Percentiles rank a stretch among this genome's conserved stretches.
Conservation (phyloP, 1,140 invertebrate genomes). For the Neodiprion fabricii region DNA sequence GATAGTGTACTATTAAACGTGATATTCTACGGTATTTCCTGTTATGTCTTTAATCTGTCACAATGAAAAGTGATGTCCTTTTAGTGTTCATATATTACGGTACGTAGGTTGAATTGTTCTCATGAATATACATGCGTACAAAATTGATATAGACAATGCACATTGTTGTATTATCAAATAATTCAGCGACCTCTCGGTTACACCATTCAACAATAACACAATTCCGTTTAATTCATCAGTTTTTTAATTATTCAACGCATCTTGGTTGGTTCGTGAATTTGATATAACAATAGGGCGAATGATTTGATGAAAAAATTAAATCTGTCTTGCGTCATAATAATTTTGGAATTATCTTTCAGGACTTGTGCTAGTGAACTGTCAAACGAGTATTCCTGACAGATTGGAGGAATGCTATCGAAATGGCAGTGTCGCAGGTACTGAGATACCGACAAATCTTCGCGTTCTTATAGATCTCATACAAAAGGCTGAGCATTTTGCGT, state of each 20-base stretch:
- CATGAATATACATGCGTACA: too few species aligned
- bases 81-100: not conserved
- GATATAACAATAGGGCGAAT: too few species aligned
- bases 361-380: not conserved
- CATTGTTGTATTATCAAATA: too few species aligned
- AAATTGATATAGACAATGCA: too few species aligned
- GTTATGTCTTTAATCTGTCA: not conserved
- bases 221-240: too few species aligned
- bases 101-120: not conserved
- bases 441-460: conserved; percentile 60
- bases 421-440: conserved; percentile 42
- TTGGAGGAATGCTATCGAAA: conserved; percentile 62
- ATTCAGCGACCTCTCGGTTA: too few species aligned
- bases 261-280: too few species aligned
- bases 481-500: conserved; percentile 59
- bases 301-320: not conserved
- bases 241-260: too few species aligned
- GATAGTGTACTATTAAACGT: not conserved
- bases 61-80: not conserved
- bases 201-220: too few species aligned
- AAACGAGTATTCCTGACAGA: conserved; percentile 51
- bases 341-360: not conserved
- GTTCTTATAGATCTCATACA: conserved; percentile 63
- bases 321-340: not conserved
- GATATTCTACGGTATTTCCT: not conserved